Percentiles rank a stretch among this genome's conserved stretches.
Evolutionary conservation across 2,797 vertebrate species (phyloP).

Genomic region (Lacerta bilineata): DNA sequence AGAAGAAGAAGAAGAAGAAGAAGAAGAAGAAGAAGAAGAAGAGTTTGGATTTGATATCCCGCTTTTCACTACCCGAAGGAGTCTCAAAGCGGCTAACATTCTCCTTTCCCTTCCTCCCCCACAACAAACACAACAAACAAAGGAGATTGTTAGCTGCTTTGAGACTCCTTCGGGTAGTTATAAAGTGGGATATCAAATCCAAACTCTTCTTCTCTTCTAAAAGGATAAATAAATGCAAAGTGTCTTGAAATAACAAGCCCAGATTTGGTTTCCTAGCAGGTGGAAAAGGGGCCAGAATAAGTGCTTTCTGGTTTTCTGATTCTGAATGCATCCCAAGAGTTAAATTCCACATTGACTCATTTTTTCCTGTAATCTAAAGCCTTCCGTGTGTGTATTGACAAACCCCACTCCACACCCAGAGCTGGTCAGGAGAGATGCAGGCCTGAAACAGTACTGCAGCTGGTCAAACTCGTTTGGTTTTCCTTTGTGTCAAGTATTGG

Average conservation of each 20-base stretch:
- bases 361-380: conserved; percentile 15
- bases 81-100: too few species aligned
- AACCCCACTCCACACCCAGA: conserved; percentile 14
- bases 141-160: too few species aligned
- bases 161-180: too few species aligned
- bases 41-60: too few species aligned
- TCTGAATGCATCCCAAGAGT: background rate
- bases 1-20: too few species aligned
- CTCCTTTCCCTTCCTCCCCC: too few species aligned
- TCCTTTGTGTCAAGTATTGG: conserved; percentile 36
- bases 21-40: too few species aligned
- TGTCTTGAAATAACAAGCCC: background rate
- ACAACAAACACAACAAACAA: too few species aligned
- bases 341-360: too few species aligned
- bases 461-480: conserved; percentile 10
- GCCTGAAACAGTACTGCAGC: conserved; percentile 42
- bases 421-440: background rate
- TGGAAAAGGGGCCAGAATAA: conserved; percentile 13
- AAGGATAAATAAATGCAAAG: background rate
- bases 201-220: too few species aligned
- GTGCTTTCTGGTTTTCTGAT: conserved; percentile 54
- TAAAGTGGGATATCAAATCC: too few species aligned
- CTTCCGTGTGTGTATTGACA: background rate
- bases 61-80: too few species aligned
- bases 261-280: background rate